Evolutionary conservation across 2,888 invertebrate species (phyloP).

Genomic region (Orthosia cruda): DNA sequence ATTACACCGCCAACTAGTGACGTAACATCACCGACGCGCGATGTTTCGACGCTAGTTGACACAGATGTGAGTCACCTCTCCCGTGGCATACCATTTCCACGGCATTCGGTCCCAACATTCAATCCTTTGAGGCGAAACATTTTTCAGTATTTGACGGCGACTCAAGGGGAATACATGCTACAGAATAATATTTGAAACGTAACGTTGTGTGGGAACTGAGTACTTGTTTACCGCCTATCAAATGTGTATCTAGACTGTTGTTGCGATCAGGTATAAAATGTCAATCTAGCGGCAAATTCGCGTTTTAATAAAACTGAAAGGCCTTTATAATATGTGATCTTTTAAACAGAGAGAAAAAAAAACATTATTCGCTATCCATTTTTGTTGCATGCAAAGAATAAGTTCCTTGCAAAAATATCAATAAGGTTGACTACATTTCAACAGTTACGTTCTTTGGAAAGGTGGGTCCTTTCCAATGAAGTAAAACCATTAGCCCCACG

Average conservation of each 20-base stretch:
- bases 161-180: conserved; percentile 50
- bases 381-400: not conserved
- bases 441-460: not conserved
- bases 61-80: conserved; percentile 59
- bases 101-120: conserved; percentile 63
- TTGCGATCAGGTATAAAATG: no score
- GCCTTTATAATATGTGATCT: no score
- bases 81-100: conserved; percentile 73
- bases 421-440: not conserved
- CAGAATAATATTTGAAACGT: conserved; percentile 52
- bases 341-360: no score
- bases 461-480: conserved; percentile 7
- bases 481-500: conserved; percentile 16
- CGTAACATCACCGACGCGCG: not conserved
- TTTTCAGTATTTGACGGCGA: conserved; percentile 68
- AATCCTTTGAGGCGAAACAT: conserved; percentile 70
- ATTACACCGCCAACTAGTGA: conserved; percentile 54
- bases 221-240: conserved; percentile 20
- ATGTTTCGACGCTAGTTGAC: conserved; percentile 55
- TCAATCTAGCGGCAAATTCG: not conserved
- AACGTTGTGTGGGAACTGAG: conserved; percentile 16
- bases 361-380: no score
- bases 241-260: not conserved
- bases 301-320: no score
- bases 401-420: not conserved